Evolutionary conservation across 2,797 vertebrate genomes (phyloP), one percentile per base, ranked within the genome.

Genomic region (Anguilla obscura): DNA sequence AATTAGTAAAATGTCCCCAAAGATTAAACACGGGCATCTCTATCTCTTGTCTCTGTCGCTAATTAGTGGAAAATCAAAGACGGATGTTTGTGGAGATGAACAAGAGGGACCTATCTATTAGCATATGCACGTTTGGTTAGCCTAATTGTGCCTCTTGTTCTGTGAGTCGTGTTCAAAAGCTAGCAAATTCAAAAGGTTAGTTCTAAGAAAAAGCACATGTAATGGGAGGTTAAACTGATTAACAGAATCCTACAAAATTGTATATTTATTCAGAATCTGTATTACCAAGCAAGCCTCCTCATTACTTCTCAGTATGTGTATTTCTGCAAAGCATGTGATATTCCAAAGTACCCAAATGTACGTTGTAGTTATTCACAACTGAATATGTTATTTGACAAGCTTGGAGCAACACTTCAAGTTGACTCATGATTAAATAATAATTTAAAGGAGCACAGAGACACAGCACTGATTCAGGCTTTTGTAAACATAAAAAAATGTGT

Each of bases 41-140:
- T 74, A 76, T 80, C 80, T 82, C 54, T 5, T 56, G 86, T 50
- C 45, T 66, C 52, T 58, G 52, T 30, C 60, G 83, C 52, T 87
- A 87, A 87, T 87, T 84, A 87, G n/a, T 9, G 27, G 66, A 52
- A 84, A 69, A 84, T 87, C 87, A 87, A 87, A 87, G 80, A 58
- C 80, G 27, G 18, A 21, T 36, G 54, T 84, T 69, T 56, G 33
- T 30, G 74, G 33, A 88, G 30, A 85, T 21, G 66, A 74, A 84
- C 87, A 88, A 56, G 27, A 84, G 63, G 87, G 87, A 85, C 18
- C 45, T 85, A 45, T 69, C 16, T 48, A 83, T 76, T 74, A 88
- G 52, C 84, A 82, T 82, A 82, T 74, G 40, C 52, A 18, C 1
- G n/a, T 82, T 82, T 82, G 50, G 79, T 85, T 66, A 58, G 40